phyloP scores from a whole-genome alignment of 1,140 invertebrate genomes.

The Cydia fagiglandana region DNA sequence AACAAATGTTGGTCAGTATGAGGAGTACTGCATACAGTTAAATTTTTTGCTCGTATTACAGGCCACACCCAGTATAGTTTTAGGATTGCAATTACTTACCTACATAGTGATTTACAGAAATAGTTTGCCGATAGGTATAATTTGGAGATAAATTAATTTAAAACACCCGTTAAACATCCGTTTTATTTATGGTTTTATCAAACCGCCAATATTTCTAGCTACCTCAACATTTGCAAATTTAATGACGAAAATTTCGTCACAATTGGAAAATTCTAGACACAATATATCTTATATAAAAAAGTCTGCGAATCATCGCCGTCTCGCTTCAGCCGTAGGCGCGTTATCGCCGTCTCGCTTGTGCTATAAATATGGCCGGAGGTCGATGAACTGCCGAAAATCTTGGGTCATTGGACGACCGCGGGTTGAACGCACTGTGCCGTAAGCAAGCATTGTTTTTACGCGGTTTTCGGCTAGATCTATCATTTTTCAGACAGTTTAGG shows the following conservation, averaged over 20 bases:
- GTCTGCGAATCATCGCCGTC: conserved; percentile 12
- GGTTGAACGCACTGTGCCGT: conserved; percentile 34
- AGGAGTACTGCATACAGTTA: too few relatives aligned
- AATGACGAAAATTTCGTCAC: conserved; percentile 21
- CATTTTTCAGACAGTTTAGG: not conserved
- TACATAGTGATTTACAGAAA: too few relatives aligned
- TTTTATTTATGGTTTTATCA: too few relatives aligned
- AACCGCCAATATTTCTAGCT: not conserved
- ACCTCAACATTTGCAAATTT: not conserved
- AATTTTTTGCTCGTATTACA: too few relatives aligned
- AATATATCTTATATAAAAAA: conserved; percentile 22
- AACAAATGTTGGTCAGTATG: too few relatives aligned
- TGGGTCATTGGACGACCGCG: conserved; percentile 26
- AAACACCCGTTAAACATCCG: too few relatives aligned
- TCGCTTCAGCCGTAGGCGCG: not conserved
- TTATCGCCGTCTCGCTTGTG: not conserved
- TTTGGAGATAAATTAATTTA: too few relatives aligned
- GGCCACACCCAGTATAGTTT: too few relatives aligned
- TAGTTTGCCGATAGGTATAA: too few relatives aligned
- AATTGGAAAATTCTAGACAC: conserved; percentile 20
- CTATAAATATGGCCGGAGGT: conserved; percentile 20
- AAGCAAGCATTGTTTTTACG: conserved; percentile 20
- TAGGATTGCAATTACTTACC: too few relatives aligned
- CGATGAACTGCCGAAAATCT: conserved; percentile 32
- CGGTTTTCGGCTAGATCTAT: not conserved